These are phyloP conservation scores for zebrafish (Danio rerio) DNA, from an alignment of 2,113 vertebrate species.

Conservation along the genomic window DNA sequence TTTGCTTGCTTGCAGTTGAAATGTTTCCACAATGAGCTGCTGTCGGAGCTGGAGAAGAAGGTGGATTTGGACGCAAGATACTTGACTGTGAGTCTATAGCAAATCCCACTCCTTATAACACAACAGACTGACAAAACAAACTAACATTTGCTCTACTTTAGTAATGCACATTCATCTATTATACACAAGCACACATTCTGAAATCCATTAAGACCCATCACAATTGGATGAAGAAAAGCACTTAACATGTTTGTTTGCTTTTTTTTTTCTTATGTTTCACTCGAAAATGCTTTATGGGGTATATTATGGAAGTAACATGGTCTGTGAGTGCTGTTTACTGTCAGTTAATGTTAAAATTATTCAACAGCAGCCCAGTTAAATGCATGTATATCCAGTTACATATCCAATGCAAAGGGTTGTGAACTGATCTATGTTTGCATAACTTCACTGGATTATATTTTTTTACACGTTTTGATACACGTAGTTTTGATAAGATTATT, in stretches of 20 bases:
- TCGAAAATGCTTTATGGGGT: not conserved
- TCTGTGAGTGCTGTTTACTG: not conserved
- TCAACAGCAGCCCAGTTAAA: no score
- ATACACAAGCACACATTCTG: not conserved
- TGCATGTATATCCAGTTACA: no score
- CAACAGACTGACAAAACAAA: constrained; percentile 11
- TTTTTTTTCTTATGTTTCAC: not conserved
- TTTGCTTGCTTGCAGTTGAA: constrained; percentile 81
- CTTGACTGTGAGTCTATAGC: constrained; percentile 86
- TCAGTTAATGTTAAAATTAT: no score
- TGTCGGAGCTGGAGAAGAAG: constrained; percentile 97
- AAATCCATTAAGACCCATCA: not conserved
- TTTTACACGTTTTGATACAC: no score
- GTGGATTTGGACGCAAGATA: constrained; percentile 96
- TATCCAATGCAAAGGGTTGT: no score
- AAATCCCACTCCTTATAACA: not conserved
- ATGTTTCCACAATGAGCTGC: constrained; percentile 95
- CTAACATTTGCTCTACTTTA: constrained; percentile 7
- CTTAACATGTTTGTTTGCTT: not conserved
- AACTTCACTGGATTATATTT: no score
- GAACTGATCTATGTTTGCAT: no score
- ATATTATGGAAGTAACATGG: not conserved
- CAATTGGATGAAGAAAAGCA: not conserved
- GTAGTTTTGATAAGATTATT: no score
- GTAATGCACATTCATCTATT: not conserved